Base-by-base conservation (phyloP, 2,797 vertebrate species). In the Anas capensis region DNA sequence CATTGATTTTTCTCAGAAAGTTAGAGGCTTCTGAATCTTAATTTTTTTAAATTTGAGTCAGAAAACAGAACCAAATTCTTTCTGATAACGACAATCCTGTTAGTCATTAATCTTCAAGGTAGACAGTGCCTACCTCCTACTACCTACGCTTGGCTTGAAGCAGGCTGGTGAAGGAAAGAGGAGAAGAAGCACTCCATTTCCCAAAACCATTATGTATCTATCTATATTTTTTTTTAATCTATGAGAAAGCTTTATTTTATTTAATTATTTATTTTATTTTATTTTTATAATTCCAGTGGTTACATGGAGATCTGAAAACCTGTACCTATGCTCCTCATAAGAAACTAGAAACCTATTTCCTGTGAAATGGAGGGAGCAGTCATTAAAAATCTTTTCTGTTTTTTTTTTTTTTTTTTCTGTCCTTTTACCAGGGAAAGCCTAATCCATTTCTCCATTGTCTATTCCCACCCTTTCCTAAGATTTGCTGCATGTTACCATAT, bases 311-410 rank as follows among this genome's bases (percentile, higher is more conserved):
- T 21, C 14, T 73, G 33, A 53, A 86, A 75, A 58, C 27, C 7
- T 75, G 6, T 3, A 10, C 18, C 14, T 36, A 64, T 65, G 4
- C 16, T 16, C 4, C 10, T 85, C 0, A 0, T 26, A 5, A 34
- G 65, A 81, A 56, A 40, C 3, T 21, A 10, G 58, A 21, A 70
- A 42, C 20, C 14, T 8, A 6, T 76, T 76, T 44, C 19, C 24
- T 51, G 6, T 24, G 54, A 64, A 72, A 34, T 8, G 36, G 51
- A 15, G 44, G 34, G n/a, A 54, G 7, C 16, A 77, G 10, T 31
- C 61, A 44, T 34, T 85, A 54, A 77, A 77, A 38, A 60, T 4
- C 5, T 75, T 75, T 48, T 73, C 68, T 58, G 27, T 8, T 15
- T 40, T 40, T 42, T 42, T 16, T 40, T 40, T 40, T 38, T 38